Conservation (phyloP, 2,113 vertebrate genomes). For the Pachypanchax playfairii region DNA sequence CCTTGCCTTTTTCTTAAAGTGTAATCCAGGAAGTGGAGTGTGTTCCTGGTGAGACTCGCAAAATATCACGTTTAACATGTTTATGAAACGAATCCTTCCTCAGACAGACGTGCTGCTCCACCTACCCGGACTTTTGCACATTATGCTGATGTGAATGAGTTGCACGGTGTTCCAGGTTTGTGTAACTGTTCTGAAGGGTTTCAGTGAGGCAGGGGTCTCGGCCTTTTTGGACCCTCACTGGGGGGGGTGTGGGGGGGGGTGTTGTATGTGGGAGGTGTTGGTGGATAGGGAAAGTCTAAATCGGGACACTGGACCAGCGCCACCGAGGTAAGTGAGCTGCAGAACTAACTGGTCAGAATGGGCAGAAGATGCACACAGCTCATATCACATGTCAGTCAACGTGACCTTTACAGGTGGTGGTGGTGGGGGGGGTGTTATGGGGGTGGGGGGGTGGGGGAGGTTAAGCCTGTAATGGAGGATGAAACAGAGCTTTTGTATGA, state of each 20-base stretch:
- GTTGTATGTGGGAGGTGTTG: slow-evolving; percentile 3
- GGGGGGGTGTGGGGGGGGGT: not conserved
- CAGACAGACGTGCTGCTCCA: no score
- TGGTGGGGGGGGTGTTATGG: accelerated
- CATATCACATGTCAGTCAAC: slow-evolving; percentile 32
- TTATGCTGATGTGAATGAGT: slow-evolving; percentile 32
- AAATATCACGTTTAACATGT: slow-evolving; percentile 3
- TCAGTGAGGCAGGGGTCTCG: slow-evolving; percentile 37
- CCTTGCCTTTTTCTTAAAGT: no score
- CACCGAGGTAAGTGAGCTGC: slow-evolving; percentile 33
- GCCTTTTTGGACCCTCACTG: slow-evolving; percentile 1
- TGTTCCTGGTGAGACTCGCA: no score
- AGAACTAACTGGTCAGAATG: slow-evolving; percentile 46
- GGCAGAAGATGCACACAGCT: no score
- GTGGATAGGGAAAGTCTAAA: slow-evolving; percentile 73
- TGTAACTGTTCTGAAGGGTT: slow-evolving; percentile 67
- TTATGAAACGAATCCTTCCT: no score
- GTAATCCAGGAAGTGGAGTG: no score
- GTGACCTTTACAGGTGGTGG: slow-evolving; percentile 22
- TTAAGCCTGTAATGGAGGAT: not conserved
- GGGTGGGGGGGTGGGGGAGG: not conserved
- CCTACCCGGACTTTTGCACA: no score
- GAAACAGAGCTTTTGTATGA: not conserved
- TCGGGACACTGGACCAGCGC: slow-evolving; percentile 64
- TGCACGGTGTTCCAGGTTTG: slow-evolving; percentile 58